Evolutionary conservation across 2,797 vertebrate species (phyloP).

Genomic region (Nannoperca obscura): DNA sequence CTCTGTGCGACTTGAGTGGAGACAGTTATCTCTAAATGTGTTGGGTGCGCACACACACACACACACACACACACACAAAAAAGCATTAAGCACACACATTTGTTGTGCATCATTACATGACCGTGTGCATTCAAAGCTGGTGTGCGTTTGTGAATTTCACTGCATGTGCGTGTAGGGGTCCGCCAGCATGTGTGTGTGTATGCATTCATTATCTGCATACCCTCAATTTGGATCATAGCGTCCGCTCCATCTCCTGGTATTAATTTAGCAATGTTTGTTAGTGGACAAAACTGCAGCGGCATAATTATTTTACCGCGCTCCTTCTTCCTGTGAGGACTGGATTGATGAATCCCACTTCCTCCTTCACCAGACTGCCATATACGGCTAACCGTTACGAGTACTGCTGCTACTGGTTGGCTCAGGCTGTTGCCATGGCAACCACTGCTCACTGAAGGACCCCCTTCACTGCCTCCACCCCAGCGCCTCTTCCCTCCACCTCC

Average conservation of each 20-base stretch:
- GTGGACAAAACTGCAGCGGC: constrained; percentile 44
- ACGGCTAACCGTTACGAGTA: constrained; percentile 66
- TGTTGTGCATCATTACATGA: constrained; percentile 19
- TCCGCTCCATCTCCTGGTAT: constrained; percentile 19
- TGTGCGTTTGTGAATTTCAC: constrained; percentile 19
- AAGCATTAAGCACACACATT: background rate
- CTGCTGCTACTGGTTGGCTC: constrained; percentile 74
- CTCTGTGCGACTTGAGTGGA: constrained; percentile 38
- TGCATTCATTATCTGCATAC: constrained; percentile 32
- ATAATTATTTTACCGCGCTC: constrained; percentile 68
- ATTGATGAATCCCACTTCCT: constrained; percentile 78
- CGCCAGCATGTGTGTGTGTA: background rate
- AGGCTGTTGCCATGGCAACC: constrained; percentile 80
- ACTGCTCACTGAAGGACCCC: constrained; percentile 64
- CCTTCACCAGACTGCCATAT: constrained; percentile 71
- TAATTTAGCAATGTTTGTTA: constrained; percentile 44
- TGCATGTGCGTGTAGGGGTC: background rate
- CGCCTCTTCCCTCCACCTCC: constrained; percentile 51
- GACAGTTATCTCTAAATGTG: constrained; percentile 41
- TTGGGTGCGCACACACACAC: background rate
- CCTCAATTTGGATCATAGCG: constrained; percentile 5
- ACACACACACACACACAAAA: too few species aligned
- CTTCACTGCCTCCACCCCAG: constrained; percentile 46
- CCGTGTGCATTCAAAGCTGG: constrained; percentile 5
- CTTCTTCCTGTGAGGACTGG: constrained; percentile 67